These are phyloP conservation scores for Danionella cerebrum DNA, from an alignment of 2,113 vertebrate species.

Conservation along the genomic window DNA sequence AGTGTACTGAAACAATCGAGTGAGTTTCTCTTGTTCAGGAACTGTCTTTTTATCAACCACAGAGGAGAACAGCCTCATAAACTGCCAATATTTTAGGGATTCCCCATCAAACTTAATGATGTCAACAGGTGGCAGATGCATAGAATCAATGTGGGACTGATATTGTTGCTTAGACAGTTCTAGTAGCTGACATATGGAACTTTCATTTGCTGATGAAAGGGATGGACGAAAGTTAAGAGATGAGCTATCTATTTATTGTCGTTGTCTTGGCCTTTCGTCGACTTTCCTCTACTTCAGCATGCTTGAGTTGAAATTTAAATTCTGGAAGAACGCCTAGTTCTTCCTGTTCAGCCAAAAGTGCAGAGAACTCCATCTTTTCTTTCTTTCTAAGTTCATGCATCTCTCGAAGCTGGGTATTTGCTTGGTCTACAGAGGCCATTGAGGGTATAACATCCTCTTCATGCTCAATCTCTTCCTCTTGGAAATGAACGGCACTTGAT, in stretches of 20 bases:
- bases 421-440: background rate
- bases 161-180: constrained; percentile 10
- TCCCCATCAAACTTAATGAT: constrained; percentile 14
- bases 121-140: background rate
- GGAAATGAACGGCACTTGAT: background rate
- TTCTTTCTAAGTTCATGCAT: background rate
- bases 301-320: background rate
- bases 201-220: background rate
- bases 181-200: background rate
- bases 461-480: background rate
- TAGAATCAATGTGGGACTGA: background rate
- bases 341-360: background rate
- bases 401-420: background rate
- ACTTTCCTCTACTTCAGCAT: background rate
- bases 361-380: background rate
- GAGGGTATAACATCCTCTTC: background rate
- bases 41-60: constrained; percentile 1
- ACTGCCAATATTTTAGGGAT: constrained; percentile 9
- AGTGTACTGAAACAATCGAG: background rate
- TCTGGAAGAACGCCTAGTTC: background rate
- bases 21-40: constrained; percentile 1
- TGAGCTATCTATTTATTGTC: background rate
- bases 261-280: too few relatives aligned
- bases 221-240: background rate
- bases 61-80: background rate